phyloP scores from a whole-genome alignment of 1,140 invertebrate species.

The Diorhabda sublineata region DNA sequence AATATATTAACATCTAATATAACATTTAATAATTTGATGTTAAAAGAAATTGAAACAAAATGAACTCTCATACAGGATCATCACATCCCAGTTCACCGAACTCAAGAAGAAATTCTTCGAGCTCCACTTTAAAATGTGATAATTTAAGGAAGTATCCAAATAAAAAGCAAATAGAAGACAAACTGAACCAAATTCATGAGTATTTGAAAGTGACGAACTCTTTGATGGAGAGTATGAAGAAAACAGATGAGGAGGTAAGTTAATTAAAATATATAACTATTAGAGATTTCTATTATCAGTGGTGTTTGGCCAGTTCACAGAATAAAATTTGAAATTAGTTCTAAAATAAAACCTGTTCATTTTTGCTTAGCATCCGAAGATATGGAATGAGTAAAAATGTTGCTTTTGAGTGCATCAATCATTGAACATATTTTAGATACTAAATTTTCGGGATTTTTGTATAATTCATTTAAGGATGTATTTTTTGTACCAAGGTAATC shows the following conservation, averaged over 20 bases:
- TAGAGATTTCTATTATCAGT: no score
- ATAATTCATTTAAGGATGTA: no score
- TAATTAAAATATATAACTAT: no score
- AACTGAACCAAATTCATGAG: conserved; percentile 47
- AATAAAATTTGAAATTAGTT: no score
- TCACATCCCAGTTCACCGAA: conserved; percentile 34
- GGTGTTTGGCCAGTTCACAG: no score
- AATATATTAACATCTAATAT: neutral
- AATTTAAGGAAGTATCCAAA: conserved; percentile 47
- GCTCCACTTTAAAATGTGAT: conserved; percentile 43
- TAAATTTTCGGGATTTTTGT: no score
- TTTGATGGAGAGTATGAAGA: conserved; percentile 46
- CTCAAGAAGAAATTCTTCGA: conserved; percentile 40
- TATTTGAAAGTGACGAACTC: conserved; percentile 47
- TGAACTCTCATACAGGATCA: conserved; percentile 9
- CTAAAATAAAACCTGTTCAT: no score
- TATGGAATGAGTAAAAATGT: no score
- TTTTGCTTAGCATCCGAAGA: no score
- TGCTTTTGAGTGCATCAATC: no score
- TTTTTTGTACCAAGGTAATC: no score
- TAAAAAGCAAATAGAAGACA: conserved; percentile 46
- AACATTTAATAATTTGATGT: neutral
- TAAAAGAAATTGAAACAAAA: neutral
- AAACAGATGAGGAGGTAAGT: conserved; percentile 46
- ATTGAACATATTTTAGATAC: no score